Percentiles rank a stretch among this genome's conserved stretches.
phyloP scores from a whole-genome alignment of 2,113 vertebrate genomes.

The Eudorcas thomsonii region DNA sequence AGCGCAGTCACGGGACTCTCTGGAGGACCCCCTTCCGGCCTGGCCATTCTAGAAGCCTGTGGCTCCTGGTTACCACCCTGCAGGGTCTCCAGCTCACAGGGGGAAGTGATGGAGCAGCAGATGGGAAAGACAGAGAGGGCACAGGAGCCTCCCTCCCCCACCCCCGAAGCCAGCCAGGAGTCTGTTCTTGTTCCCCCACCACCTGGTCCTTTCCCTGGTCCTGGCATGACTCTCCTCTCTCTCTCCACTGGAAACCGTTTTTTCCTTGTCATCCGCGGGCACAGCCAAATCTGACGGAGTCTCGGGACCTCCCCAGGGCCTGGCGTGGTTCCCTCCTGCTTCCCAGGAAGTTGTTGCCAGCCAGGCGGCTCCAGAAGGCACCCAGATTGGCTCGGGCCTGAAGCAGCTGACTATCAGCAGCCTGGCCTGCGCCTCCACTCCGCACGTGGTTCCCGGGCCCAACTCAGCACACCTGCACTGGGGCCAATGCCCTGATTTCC shows the following conservation, averaged over 20 bases:
- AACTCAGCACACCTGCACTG: background rate
- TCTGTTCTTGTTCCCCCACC: background rate
- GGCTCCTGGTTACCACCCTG: background rate
- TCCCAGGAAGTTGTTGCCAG: slow-evolving; percentile 70
- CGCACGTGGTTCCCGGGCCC: background rate
- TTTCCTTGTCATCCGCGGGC: slow-evolving; percentile 40
- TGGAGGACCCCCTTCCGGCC: background rate
- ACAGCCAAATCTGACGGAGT: slow-evolving; percentile 39
- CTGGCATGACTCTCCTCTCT: slow-evolving; percentile 40
- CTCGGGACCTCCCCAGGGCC: slow-evolving; percentile 40
- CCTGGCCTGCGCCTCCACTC: background rate
- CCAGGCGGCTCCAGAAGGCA: slow-evolving; percentile 43
- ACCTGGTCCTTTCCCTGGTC: slow-evolving; percentile 19
- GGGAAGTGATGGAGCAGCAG: slow-evolving; percentile 19
- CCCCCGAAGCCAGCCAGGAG: background rate
- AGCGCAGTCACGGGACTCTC: background rate
- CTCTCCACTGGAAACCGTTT: background rate
- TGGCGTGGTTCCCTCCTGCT: slow-evolving; percentile 54
- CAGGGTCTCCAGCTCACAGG: background rate
- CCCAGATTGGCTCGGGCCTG: background rate
- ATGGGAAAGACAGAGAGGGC: slow-evolving; percentile 5
- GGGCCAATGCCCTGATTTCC: background rate
- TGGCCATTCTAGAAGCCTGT: background rate
- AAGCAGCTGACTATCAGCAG: slow-evolving; percentile 42
- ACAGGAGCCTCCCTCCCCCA: background rate